phyloP scores from a whole-genome alignment of 1,140 invertebrate genomes.

The Lepidurus packardi region DNA sequence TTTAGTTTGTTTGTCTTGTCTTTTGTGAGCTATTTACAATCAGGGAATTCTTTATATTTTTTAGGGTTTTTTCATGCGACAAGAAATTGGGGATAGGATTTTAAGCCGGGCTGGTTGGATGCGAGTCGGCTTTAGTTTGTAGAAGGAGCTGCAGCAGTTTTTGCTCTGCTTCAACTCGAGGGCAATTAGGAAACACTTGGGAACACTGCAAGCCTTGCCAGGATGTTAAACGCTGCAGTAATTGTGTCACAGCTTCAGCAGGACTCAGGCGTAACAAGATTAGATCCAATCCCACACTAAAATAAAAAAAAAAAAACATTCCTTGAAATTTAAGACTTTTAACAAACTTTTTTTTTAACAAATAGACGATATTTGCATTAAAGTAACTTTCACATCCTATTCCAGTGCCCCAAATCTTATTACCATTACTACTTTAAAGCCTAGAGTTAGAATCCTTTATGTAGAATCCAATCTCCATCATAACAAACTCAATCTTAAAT shows the following conservation, averaged over 20 bases:
- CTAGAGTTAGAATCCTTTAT: too few relatives aligned
- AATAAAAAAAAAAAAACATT: background rate
- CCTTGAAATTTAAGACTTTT: background rate
- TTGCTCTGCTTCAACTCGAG: constrained; percentile 6
- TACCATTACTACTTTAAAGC: too few relatives aligned
- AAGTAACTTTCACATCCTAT: too few relatives aligned
- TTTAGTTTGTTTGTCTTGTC: background rate
- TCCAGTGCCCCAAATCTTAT: too few relatives aligned
- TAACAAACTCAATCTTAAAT: too few relatives aligned
- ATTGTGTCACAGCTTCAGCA: constrained; percentile 5
- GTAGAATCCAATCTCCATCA: too few relatives aligned
- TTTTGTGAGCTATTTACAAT: background rate
- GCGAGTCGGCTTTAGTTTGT: background rate
- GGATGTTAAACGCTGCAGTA: constrained; percentile 18
- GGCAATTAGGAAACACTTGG: constrained; percentile 9
- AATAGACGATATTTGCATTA: too few relatives aligned
- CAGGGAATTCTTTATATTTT: background rate
- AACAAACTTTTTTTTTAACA: too few relatives aligned
- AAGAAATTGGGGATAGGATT: background rate
- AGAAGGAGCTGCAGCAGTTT: background rate
- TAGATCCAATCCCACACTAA: constrained; percentile 5
- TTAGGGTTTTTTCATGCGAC: too few relatives aligned
- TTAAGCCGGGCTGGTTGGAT: background rate
- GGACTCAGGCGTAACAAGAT: constrained; percentile 17
- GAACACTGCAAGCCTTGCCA: constrained; percentile 3